phyloP scores from a whole-genome alignment of 1,140 invertebrate genomes.

The Atta colombica region DNA sequence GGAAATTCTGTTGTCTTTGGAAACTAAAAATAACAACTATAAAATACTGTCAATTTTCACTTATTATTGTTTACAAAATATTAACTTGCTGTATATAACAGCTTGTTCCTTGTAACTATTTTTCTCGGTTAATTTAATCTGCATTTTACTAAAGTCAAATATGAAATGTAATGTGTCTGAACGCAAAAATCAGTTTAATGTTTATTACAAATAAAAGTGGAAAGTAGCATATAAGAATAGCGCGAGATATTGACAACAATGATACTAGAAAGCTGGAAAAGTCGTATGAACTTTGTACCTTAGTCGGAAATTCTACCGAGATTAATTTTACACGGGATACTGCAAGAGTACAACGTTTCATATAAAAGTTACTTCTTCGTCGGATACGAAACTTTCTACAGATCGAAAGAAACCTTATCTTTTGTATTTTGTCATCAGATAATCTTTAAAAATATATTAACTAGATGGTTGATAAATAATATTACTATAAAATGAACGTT shows the following conservation, averaged over 20 bases:
- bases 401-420: slow-evolving; percentile 3
- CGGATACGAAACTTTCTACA: slow-evolving; percentile 20
- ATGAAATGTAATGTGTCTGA: not conserved
- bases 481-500: not conserved
- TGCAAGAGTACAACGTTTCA: slow-evolving; percentile 29
- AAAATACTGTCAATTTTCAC: too few species aligned
- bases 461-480: not conserved
- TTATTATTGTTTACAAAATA: too few species aligned
- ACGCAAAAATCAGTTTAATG: not conserved
- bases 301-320: slow-evolving; percentile 14
- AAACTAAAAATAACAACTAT: too few species aligned
- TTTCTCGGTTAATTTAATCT: not conserved
- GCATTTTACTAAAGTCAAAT: not conserved
- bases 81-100: too few species aligned
- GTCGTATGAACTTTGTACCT: slow-evolving; percentile 4
- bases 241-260: slow-evolving; percentile 2
- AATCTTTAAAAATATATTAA: not conserved
- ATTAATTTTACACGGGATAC: slow-evolving; percentile 37
- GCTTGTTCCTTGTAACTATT: too few species aligned
- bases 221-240: slow-evolving; percentile 24
- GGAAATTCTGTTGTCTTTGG: too few species aligned
- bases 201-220: not conserved
- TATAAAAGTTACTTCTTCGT: slow-evolving; percentile 15
- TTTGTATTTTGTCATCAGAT: not conserved
- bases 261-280: slow-evolving; percentile 11